Base-by-base conservation (phyloP, 2,113 vertebrate species). In the Psophia crepitans region DNA sequence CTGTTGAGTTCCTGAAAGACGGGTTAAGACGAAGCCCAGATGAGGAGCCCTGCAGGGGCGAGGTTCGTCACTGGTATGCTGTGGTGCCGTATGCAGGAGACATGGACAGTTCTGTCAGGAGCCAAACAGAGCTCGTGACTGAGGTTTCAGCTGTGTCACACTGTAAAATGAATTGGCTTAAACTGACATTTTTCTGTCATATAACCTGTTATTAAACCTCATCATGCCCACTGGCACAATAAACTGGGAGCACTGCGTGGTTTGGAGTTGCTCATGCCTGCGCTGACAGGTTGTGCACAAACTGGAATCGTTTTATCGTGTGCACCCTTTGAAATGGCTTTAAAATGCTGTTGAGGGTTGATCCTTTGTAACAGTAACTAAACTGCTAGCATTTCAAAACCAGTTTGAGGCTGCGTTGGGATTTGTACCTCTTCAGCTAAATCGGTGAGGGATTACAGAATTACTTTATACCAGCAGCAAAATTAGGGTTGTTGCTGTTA, bases 1-100 rank as follows among this genome's bases (percentile, higher is more conserved):
- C 46, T 39, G 20, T 9, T 49, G 30, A 14, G 48, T 87, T n/a
- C 32, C 63, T 32, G 56, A 26, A 44, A 39, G 49, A 28, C 8
- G 14, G 61, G 10, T n/a, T 61, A 26, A 61, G 51, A 5, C 14
- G 21, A 33, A 43, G 54, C 35, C 68, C 60, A 11, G 32, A 6
- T 19, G 60, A 43, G 26, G 60, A 68, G 41, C 41, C 9, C 3
- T 17, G n/a, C 22, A 20, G 28, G 48, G 61, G 8, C 1, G 1
- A 49, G 30, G 26, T 26, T 48, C 35, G 2, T 43, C 53, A 1
- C 11, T 48, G 53, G 0, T 17, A 23, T 0, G 2, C 16, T 3
- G 0, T 20, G 28, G 23, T 33, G 32, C 74, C 39, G 68, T n/a
- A 16, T 44, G 35, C 37, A n/a, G 27, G 57, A 70, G 43, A 14